Conservation (phyloP, 2,113 vertebrate genomes). For the Cavia porcellus region DNA sequence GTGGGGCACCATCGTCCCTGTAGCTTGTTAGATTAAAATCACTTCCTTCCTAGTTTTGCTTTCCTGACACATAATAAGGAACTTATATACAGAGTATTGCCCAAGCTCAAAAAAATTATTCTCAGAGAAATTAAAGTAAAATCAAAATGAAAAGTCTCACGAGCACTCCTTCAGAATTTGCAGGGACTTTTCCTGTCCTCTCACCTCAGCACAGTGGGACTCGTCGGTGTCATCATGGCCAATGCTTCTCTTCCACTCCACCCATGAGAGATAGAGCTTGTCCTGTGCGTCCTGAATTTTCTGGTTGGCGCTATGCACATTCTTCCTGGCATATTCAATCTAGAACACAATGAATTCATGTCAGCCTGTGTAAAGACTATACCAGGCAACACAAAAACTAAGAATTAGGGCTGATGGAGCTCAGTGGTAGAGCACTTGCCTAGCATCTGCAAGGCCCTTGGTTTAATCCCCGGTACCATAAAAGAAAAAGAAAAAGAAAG, state of each 20-base stretch:
- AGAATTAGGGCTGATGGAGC: neutral
- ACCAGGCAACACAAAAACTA: neutral
- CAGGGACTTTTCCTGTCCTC: neutral
- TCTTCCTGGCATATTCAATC: slow-evolving; percentile 94
- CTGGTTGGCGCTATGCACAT: slow-evolving; percentile 92
- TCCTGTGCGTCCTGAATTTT: slow-evolving; percentile 90
- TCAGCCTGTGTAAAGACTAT: neutral
- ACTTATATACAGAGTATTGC: neutral
- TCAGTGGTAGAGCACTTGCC: neutral
- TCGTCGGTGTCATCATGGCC: slow-evolving; percentile 84
- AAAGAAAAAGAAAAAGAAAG: neutral
- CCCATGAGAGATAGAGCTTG: slow-evolving; percentile 89
- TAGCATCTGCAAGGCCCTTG: neutral
- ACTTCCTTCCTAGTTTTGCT: neutral
- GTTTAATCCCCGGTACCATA: neutral
- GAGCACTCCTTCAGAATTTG: neutral
- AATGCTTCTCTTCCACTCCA: slow-evolving; percentile 90
- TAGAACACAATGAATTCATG: slow-evolving; percentile 79
- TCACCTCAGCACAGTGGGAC: slow-evolving; percentile 90
- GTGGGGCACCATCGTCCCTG: neutral
- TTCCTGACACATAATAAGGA: neutral
- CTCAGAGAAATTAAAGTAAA: neutral
- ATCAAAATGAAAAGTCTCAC: neutral
- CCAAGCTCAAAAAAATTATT: neutral
- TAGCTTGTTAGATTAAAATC: neutral